Evolutionary conservation across 2,888 invertebrate genomes (phyloP), one percentile per base, ranked within the genome.

Genomic region (Formica aserva): DNA sequence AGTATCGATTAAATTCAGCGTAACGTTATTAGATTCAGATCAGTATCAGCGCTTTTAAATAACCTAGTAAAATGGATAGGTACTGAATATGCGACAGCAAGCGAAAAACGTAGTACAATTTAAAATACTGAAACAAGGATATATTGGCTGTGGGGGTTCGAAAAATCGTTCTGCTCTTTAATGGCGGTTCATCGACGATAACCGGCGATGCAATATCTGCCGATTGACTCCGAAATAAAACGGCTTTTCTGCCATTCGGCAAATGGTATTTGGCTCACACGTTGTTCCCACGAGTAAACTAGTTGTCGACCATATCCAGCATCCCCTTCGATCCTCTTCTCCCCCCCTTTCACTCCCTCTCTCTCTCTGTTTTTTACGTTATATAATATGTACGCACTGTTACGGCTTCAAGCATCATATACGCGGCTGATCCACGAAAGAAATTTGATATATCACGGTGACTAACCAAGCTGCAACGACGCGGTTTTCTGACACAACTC

Each of bases 341-440:
- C 32, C 52, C 38, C 26, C 15, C 48, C 80, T 26, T 48, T n/a
- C 38, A 26, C 41, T 75, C 48, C n/a, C 13, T 76, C 52, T n/a
- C 38, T 69, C 55, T 45, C 18, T 18, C 18, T 48, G 1, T 48
- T 5, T 48, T 18, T 48, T 55, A 18, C 26, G 5, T 38, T 29
- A 29, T 78, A 22, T 60, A 48, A 77, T 63, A 72, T 74, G 72
- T 69, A 32, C n/a, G 41, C 86, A 85, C 74, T 69, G 88, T 90
- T 86, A 89, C 83, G 88, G 86, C 88, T 90, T 89, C 89, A 85
- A 86, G 88, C 89, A 77, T 85, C 84, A 84, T 84, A 75, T 84
- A 82, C 76, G 81, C 84, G 65, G 74, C 66, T 86, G 82, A 88
- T 90, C 85, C 26, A 69, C 80, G 67, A 67, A 83, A 82, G 88